phyloP scores from a whole-genome alignment of 2,113 vertebrate species.

The Xenus cinereus region DNA sequence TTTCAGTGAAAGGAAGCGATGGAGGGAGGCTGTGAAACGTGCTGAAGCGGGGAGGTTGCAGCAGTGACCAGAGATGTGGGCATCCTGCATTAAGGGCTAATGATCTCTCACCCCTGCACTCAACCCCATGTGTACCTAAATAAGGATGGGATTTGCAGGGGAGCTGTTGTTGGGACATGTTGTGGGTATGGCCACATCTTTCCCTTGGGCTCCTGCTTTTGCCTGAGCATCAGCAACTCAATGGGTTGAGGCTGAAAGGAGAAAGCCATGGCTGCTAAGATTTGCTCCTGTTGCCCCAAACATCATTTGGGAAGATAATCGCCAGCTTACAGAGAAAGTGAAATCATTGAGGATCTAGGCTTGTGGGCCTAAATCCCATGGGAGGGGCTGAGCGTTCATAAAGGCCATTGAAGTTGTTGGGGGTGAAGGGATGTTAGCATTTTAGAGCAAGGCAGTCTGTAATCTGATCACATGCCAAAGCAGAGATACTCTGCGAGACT shows the following conservation, averaged over 20 bases:
- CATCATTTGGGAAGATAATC: background rate
- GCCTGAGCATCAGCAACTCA: background rate
- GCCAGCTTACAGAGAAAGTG: background rate
- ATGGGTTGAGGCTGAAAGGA: background rate
- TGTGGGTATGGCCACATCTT: fast-evolving
- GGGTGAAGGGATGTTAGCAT: background rate
- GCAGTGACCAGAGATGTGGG: fast-evolving
- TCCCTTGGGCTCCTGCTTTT: background rate
- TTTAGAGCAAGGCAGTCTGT: background rate
- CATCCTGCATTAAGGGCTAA: background rate
- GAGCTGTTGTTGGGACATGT: background rate
- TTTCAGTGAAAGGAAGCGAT: background rate
- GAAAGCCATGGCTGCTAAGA: background rate
- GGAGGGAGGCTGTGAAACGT: background rate
- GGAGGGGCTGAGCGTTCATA: background rate
- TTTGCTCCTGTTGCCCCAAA: fast-evolving
- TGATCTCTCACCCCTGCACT: background rate
- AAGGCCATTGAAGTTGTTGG: background rate
- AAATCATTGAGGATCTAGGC: background rate
- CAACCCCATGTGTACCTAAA: background rate
- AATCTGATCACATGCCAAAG: background rate
- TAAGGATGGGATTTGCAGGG: background rate
- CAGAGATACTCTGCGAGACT: background rate
- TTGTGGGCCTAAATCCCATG: background rate
- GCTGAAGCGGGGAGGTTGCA: background rate